These are phyloP conservation scores for Hyposoter didymator DNA, from an alignment of 2,888 invertebrate genomes.

Conservation along the genomic window DNA sequence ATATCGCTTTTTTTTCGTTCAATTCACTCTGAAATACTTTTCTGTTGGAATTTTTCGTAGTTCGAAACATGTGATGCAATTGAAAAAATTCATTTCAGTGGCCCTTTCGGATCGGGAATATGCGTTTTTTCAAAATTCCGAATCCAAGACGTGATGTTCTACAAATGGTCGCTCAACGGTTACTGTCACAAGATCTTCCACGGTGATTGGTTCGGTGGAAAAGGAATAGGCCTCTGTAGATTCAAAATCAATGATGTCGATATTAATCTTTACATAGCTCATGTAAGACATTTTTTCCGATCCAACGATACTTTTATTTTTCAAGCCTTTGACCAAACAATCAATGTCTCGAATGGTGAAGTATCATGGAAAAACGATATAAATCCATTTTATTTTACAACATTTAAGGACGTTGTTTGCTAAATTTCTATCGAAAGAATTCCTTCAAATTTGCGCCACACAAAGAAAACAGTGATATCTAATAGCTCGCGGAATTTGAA, in stretches of 20 bases:
- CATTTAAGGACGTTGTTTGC: too few relatives aligned
- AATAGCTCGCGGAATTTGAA: too few relatives aligned
- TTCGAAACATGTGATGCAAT: not conserved
- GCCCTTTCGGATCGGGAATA: conserved; percentile 96
- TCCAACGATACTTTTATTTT: not conserved
- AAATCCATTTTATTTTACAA: not conserved
- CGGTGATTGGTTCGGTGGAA: conserved; percentile 99
- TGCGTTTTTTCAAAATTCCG: conserved; percentile 94
- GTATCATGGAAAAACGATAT: not conserved
- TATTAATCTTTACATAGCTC: conserved; percentile 96
- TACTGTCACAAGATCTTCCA: conserved; percentile 98
- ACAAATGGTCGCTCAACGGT: conserved; percentile 98
- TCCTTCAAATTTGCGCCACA: too few relatives aligned
- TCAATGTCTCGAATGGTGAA: not conserved
- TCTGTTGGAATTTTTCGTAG: not conserved
- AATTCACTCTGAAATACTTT: too few relatives aligned
- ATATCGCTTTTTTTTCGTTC: too few relatives aligned
- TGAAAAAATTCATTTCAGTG: conserved; percentile 86
- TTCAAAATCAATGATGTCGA: conserved; percentile 88
- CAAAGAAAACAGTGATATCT: too few relatives aligned
- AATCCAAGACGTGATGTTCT: conserved; percentile 94
- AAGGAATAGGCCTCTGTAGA: conserved; percentile 94
- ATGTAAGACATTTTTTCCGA: conserved; percentile 87
- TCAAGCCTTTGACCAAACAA: not conserved
- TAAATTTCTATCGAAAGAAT: too few relatives aligned